Evolutionary conservation across 2,888 invertebrate genomes (phyloP).

Genomic region (Sisyra terminalis): DNA sequence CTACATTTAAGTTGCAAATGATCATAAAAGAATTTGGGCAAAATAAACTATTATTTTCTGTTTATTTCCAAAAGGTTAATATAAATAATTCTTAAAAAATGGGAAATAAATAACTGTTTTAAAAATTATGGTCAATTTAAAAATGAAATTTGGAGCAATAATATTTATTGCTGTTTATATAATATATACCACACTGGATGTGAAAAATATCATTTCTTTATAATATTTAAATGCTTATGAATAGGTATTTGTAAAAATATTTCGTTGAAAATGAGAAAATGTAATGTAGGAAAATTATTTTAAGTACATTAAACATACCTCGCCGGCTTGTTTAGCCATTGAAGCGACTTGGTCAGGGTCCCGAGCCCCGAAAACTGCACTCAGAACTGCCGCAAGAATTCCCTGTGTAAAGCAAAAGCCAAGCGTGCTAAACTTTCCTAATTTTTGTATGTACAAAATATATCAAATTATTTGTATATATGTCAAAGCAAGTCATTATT

Average conservation of each 20-base stretch:
- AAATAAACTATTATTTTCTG: neutral
- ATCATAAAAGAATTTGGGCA: no score
- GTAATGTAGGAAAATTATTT: neutral
- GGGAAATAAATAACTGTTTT: no score
- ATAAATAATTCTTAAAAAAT: no score
- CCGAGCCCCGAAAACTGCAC: constrained; percentile 78
- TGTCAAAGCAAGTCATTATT: neutral
- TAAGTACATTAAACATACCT: constrained; percentile 48
- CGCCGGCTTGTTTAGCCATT: constrained; percentile 90
- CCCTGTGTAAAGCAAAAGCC: constrained; percentile 46
- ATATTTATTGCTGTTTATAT: no score
- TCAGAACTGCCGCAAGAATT: constrained; percentile 82
- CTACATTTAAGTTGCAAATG: no score
- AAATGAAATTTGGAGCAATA: no score
- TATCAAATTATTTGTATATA: constrained; percentile 1
- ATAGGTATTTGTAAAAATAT: neutral
- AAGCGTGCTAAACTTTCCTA: constrained; percentile 16
- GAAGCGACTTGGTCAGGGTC: constrained; percentile 83
- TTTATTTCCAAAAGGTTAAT: neutral
- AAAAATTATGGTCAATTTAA: no score
- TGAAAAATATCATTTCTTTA: no score
- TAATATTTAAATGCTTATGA: neutral
- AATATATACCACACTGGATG: no score
- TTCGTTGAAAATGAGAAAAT: neutral
- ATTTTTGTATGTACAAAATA: neutral